Evolutionary conservation across 1,140 invertebrate species (phyloP).

Genomic region (Galleria mellonella): DNA sequence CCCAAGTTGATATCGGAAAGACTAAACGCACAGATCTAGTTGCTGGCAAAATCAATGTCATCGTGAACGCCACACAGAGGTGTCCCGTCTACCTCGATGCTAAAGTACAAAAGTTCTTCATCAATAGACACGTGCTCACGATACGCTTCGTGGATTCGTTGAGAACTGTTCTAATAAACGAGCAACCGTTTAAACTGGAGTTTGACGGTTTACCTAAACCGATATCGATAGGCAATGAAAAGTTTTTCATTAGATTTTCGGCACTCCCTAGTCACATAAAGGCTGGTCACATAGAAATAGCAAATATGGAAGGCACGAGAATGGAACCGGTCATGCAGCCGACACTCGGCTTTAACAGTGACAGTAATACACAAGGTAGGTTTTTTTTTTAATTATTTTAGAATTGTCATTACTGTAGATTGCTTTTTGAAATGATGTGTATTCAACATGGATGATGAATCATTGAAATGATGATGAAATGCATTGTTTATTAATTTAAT

Average conservation of each 20-base stretch:
- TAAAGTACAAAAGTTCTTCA: constrained; percentile 86
- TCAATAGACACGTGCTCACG: constrained; percentile 84
- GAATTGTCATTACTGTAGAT: not conserved
- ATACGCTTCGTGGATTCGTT: constrained; percentile 87
- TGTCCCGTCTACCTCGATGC: constrained; percentile 90
- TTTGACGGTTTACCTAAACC: constrained; percentile 95
- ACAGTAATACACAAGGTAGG: constrained; percentile 38
- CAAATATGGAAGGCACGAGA: constrained; percentile 78
- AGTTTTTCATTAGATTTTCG: constrained; percentile 86
- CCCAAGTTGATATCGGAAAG: constrained; percentile 86
- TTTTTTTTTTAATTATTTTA: not conserved
- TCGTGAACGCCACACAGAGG: constrained; percentile 85
- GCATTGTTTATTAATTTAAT: too few relatives aligned
- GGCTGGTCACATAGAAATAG: constrained; percentile 80
- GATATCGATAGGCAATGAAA: constrained; percentile 85
- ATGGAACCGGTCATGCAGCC: constrained; percentile 6
- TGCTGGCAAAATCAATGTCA: constrained; percentile 87
- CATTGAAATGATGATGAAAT: too few relatives aligned
- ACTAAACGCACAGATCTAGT: constrained; percentile 84
- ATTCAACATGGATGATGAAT: too few relatives aligned
- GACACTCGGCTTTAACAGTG: constrained; percentile 2
- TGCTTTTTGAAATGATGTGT: too few relatives aligned
- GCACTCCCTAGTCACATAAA: constrained; percentile 84
- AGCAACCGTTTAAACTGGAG: constrained; percentile 86
- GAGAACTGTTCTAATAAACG: constrained; percentile 87